phyloP scores from a whole-genome alignment of 2,888 invertebrate species.

The Calameuta filiformis region DNA sequence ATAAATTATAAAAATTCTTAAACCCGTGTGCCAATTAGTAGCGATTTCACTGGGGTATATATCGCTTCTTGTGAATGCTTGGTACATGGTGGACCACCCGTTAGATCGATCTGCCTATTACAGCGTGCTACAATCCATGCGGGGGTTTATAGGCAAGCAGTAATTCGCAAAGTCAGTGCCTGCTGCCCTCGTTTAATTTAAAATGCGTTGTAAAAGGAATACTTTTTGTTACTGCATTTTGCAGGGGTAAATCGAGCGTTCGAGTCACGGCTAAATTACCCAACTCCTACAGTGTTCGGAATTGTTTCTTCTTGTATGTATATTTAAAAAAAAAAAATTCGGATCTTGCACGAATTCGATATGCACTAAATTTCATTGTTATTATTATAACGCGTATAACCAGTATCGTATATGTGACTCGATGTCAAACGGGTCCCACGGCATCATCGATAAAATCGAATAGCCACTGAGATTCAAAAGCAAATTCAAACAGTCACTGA shows the following conservation, averaged over 20 bases:
- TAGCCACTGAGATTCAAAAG: not conserved
- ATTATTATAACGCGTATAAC: not conserved
- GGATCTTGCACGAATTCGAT: no score
- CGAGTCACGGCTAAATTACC: not conserved
- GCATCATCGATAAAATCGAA: not conserved
- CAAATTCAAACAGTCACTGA: not conserved
- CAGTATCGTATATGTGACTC: not conserved
- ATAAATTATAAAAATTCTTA: not conserved
- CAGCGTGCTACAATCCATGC: not conserved
- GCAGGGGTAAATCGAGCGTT: not conserved
- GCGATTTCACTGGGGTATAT: not conserved
- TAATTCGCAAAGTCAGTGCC: slow-evolving; percentile 3
- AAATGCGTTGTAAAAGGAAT: not conserved
- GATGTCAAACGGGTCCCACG: not conserved
- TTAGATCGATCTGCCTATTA: not conserved
- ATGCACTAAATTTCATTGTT: not conserved
- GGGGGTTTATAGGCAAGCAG: not conserved
- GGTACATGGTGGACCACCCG: not conserved
- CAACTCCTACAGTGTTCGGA: not conserved
- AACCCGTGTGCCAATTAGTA: not conserved
- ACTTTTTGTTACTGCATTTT: not conserved
- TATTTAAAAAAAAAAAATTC: not conserved
- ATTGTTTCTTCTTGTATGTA: not conserved
- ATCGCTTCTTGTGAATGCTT: not conserved
- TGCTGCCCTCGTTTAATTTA: not conserved